Evolutionary conservation across 2,888 invertebrate genomes (phyloP), one percentile per base, ranked within the genome.

Genomic region (Halictus quadricinctus): DNA sequence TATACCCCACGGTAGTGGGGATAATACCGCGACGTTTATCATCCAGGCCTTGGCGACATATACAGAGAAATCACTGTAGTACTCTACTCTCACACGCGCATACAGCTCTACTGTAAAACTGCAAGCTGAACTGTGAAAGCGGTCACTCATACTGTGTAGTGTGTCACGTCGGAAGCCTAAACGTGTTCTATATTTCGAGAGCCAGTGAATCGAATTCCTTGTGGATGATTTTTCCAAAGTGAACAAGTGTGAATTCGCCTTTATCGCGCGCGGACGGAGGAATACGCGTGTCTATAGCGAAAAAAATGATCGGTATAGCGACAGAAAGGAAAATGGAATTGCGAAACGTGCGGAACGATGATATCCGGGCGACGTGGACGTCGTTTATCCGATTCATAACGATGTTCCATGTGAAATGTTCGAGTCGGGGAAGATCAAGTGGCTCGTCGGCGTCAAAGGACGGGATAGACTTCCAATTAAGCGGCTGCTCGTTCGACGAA

Each of bases 391-490:
- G 7, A 36, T 10, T 43, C 6, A 41, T 10, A 43, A 60, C 15
- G 43, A 41, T 13, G 29, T 43, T n/a, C 54, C n/a, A 54, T 54
- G 54, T n/a, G 75, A 60, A 50, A 43, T 74, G 25, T 41, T 58
- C n/a, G 8, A 43, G 54, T 75, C 25, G 60, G 25, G 58, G 15
- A 41, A 21, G 75, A 54, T 43, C 75, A 25, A 43, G 60, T 36
- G 15, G 41, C 36, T 72, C 50, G 21, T n/a, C 41, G 21, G n/a
- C 43, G 41, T 60, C 25, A 54, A 43, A 25, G 60, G 25, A 43
- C 18, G 21, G 43, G 21, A 29, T 29, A 69, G 76, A 29, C 48
- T 13, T 54, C 73, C 73, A 54, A 76, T 76, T 46, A 48, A 21
- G 41, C 58, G n/a, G n/a, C 21, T 41, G 74, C 43, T 21, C 18